Conservation (phyloP, 2,888 invertebrate genomes). For the Eilema griseolum region DNA sequence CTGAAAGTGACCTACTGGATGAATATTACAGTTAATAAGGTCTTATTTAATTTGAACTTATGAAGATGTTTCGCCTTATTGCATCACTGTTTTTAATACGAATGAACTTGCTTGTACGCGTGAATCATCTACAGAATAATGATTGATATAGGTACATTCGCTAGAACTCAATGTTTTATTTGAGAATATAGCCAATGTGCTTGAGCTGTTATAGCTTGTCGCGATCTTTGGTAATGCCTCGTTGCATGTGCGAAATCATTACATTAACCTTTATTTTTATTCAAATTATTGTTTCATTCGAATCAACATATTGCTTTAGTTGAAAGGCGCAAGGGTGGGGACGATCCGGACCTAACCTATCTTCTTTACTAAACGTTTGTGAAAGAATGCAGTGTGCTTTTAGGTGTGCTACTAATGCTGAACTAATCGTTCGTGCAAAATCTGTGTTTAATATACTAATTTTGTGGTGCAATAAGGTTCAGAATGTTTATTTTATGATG, state of each 20-base stretch:
- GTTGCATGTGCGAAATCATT: conserved; percentile 21
- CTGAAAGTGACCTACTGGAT: neutral
- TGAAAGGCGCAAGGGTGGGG: conserved; percentile 52
- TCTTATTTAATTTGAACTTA: neutral
- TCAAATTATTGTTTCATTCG: neutral
- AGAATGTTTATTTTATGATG: conserved; percentile 32
- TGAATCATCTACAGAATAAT: neutral
- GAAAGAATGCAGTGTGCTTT: conserved; percentile 81
- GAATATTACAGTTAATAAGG: neutral
- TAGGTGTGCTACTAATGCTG: conserved; percentile 82
- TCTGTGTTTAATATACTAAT: conserved; percentile 72
- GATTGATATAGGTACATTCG: neutral
- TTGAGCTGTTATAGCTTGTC: conserved; percentile 18
- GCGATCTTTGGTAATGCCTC: conserved; percentile 16
- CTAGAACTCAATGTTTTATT: conserved; percentile 1
- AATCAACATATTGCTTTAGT: neutral
- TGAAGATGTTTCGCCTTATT: neutral
- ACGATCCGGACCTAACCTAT: conserved; percentile 64
- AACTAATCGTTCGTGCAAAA: conserved; percentile 66
- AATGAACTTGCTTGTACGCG: neutral
- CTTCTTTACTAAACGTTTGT: conserved; percentile 63
- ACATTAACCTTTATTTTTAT: neutral
- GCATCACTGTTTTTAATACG: neutral
- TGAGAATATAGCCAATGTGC: conserved; percentile 21
- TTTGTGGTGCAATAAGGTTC: conserved; percentile 24